These are phyloP conservation scores for Diaphora mendica DNA, from an alignment of 2,888 invertebrate genomes.

Conservation along the genomic window DNA sequence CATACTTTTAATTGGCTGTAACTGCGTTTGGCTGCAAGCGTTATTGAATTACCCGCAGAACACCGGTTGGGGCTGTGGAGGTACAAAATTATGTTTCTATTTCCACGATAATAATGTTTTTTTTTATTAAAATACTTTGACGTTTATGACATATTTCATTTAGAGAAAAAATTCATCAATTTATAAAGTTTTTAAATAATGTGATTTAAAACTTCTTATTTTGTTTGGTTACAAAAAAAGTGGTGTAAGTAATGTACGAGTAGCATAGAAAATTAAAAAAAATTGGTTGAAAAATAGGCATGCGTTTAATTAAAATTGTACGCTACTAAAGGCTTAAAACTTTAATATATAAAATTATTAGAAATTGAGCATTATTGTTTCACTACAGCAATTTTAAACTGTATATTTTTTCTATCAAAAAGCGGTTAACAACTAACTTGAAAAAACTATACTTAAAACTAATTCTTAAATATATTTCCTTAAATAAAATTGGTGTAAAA, in stretches of 20 bases:
- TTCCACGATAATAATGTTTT: conserved; percentile 31
- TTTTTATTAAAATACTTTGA: conserved; percentile 15
- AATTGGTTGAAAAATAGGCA: no score
- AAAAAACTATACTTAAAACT: no score
- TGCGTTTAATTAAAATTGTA: no score
- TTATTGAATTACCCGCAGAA: conserved; percentile 80
- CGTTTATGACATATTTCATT: neutral
- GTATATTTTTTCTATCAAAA: no score
- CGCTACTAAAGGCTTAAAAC: no score
- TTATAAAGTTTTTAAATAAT: neutral
- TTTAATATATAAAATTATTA: no score
- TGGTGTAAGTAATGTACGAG: neutral
- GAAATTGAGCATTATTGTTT: no score
- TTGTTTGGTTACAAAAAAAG: neutral
- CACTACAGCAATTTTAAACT: no score
- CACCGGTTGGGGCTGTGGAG: conserved; percentile 68
- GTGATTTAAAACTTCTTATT: no score
- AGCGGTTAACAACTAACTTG: no score
- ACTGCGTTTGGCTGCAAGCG: conserved; percentile 83
- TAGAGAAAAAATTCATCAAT: neutral
- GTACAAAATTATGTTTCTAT: conserved; percentile 62
- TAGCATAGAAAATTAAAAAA: no score
- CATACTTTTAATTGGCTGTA: conserved; percentile 85
- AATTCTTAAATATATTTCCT: neutral
- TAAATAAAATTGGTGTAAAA: neutral